Evolutionary conservation across 2,888 invertebrate genomes (phyloP).

Genomic region (Synanthedon myopaeformis): DNA sequence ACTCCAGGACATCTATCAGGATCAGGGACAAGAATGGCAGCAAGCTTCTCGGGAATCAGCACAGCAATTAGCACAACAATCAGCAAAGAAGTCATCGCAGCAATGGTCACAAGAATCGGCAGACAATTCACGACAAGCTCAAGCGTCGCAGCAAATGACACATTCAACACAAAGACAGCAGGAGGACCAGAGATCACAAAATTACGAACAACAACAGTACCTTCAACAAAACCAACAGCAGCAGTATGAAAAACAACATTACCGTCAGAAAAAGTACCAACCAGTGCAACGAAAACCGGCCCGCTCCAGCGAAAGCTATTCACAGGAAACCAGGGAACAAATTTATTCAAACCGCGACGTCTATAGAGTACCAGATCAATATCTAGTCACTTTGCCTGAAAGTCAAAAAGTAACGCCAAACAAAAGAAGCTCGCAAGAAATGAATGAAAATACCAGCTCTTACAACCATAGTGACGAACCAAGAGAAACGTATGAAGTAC

Average conservation of each 20-base stretch:
- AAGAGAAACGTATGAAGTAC: background rate
- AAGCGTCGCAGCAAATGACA: background rate
- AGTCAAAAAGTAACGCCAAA: background rate
- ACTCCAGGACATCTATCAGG: slow-evolving; percentile 10
- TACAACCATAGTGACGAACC: background rate
- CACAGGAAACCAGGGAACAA: background rate
- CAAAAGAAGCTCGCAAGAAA: background rate
- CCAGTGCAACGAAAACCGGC: background rate
- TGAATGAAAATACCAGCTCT: background rate
- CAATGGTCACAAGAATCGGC: no score
- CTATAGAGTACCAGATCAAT: background rate
- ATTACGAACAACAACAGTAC: background rate
- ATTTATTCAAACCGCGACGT: background rate
- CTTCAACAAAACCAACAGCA: background rate
- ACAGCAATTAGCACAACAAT: no score
- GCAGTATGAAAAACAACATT: background rate
- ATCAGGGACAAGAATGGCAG: background rate
- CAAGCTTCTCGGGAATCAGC: background rate
- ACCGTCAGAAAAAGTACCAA: background rate
- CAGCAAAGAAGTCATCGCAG: no score
- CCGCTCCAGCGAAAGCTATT: background rate
- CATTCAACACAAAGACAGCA: background rate
- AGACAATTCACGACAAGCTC: no score
- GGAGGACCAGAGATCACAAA: background rate
- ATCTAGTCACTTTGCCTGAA: background rate